Base-by-base conservation (phyloP, 1,140 invertebrate species). In the Anadara kagoshimensis region DNA sequence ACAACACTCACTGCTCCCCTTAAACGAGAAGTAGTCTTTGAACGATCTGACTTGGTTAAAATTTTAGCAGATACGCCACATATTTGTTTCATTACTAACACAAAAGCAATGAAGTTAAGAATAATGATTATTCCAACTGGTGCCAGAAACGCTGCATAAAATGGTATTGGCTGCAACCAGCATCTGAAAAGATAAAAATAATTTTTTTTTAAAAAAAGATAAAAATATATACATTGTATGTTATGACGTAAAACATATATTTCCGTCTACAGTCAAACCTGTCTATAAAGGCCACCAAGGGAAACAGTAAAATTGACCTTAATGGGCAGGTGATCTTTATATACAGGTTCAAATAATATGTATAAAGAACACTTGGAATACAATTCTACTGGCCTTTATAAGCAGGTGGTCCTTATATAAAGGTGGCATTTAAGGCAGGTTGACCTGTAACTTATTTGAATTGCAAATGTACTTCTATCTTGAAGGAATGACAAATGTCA, bases 1-100 rank as follows among this genome's bases (percentile, higher is more conserved):
- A 91, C 86, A 7, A 92, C 86, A 3, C 90, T 89, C 3, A 91
- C 78, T 8, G 90, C 88, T 20, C 91, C 90, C 43, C 89, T 87
- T 18, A 92, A 83, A 79, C 91, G 88, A 8, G 73, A 53, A 1
- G 72, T 83, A 45, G 61, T 78, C 65, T 62, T 73, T 22, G 69
- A 67, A 36, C 44, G 47, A 58, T 86, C 85, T 8, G 75, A 80
- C 71, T 83, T 83, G 54, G 75, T 82, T 2, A 86, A 47, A 45
- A 83, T 82, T 26, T 66, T 78, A 12, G 67, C 65, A 5, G 78
- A 53, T 43, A 76, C 45, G 7, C 73, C 73, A 3, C 80, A 26
- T 18, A 86, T 69, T 69, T 89, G 86, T 47, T 86, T 70, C 0
- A 87, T 80, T 5, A 91, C 91, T 79, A 90, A 76, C 20, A 86